phyloP scores from a whole-genome alignment of 53 echinoderm and acorn worm species.

The Echinometra lucunter region DNA sequence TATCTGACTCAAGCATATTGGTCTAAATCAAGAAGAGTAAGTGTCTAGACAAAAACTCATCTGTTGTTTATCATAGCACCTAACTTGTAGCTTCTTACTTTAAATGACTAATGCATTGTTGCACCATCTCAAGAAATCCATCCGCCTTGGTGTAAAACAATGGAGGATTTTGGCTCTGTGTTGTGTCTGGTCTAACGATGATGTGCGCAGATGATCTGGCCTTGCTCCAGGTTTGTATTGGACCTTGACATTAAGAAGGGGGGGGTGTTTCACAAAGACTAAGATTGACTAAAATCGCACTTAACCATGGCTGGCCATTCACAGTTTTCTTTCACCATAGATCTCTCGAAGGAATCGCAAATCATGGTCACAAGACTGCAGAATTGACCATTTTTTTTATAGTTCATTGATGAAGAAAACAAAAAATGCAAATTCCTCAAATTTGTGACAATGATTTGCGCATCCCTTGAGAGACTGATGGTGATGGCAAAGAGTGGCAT shows the following conservation, averaged over 20 bases:
- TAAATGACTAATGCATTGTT: not conserved
- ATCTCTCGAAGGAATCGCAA: too few species aligned
- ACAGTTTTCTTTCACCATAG: too few species aligned
- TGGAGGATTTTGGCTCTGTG: not conserved
- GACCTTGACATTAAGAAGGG: conserved; percentile 8
- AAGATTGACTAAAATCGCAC: too few species aligned
- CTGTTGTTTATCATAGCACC: not conserved
- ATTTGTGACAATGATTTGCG: too few species aligned
- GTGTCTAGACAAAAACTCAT: not conserved
- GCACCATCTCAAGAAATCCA: not conserved
- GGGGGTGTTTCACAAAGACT: too few species aligned
- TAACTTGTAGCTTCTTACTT: not conserved
- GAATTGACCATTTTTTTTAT: too few species aligned
- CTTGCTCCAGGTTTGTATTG: conserved; percentile 17
- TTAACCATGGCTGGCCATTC: too few species aligned
- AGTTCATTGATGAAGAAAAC: too few species aligned
- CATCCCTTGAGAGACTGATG: too few species aligned
- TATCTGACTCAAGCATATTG: not conserved
- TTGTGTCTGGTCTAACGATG: conserved; percentile 1
- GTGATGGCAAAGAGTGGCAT: too few species aligned
- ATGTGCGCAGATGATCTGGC: conserved; percentile 21
- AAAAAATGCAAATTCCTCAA: too few species aligned
- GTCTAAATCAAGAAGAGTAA: not conserved
- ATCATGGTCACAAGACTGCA: too few species aligned
- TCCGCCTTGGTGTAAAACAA: not conserved